Evolutionary conservation across 2,113 vertebrate genomes (phyloP).

Genomic region (Gyps fulvus): DNA sequence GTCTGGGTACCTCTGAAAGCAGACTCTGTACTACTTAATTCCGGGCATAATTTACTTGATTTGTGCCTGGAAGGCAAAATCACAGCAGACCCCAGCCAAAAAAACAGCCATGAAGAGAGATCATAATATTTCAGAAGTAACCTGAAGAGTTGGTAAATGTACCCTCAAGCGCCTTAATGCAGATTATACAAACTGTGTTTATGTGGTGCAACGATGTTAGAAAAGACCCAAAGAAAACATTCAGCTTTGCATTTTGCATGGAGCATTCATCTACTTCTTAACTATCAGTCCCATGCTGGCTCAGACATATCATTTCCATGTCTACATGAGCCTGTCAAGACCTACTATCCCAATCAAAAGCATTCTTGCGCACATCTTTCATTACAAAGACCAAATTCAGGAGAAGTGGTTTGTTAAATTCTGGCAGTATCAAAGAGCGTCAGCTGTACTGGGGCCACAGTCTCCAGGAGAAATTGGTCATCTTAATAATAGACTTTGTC

Average conservation of each 20-base stretch:
- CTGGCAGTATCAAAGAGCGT: background rate
- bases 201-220: fast-evolving
- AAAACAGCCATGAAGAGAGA: background rate
- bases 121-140: background rate
- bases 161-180: background rate
- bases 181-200: background rate
- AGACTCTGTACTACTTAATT: background rate
- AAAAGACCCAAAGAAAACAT: background rate
- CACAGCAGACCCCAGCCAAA: background rate
- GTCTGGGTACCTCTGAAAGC: background rate
- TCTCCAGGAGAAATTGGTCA: background rate
- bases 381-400: background rate
- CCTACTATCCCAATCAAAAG: background rate
- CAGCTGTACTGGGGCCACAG: background rate
- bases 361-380: background rate
- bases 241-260: background rate
- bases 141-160: background rate
- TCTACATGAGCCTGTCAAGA: background rate
- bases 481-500: background rate
- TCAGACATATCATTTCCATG: conserved; percentile 42
- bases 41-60: background rate
- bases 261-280: background rate
- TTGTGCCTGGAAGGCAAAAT: background rate
- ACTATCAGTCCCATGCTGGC: background rate
- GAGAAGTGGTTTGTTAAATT: background rate